phyloP scores from a whole-genome alignment of 2,888 invertebrate genomes.

The Lasioglossum lativentre region DNA sequence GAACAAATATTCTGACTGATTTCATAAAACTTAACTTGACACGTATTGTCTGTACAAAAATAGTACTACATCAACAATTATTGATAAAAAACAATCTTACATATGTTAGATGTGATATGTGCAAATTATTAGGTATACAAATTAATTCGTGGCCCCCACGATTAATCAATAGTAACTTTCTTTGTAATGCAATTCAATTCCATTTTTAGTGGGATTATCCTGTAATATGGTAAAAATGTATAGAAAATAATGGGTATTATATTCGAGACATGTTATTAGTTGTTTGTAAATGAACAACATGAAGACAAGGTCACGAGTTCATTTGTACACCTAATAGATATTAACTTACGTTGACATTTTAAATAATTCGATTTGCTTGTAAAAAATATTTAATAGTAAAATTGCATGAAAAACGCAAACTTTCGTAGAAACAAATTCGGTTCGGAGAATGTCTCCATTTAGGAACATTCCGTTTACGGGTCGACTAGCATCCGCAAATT shows the following conservation, averaged over 20 bases:
- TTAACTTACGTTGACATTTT: not conserved
- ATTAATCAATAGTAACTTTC: too few species aligned
- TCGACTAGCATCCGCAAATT: slow-evolving; percentile 74
- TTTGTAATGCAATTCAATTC: too few species aligned
- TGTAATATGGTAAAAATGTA: too few species aligned
- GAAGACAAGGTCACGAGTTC: too few species aligned
- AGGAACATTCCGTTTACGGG: slow-evolving; percentile 56
- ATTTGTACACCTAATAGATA: too few species aligned
- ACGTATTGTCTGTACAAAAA: too few species aligned
- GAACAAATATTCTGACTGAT: too few species aligned
- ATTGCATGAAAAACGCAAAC: not conserved
- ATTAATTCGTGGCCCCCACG: not conserved
- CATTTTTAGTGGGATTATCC: not conserved
- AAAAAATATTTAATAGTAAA: not conserved
- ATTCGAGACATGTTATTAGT: not conserved
- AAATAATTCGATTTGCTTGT: not conserved
- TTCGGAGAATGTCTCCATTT: slow-evolving; percentile 12
- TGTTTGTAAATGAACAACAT: too few species aligned
- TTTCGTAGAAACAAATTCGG: slow-evolving; percentile 8
- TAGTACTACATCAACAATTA: too few species aligned
- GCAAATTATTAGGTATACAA: not conserved
- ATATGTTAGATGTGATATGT: too few species aligned
- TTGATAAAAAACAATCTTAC: too few species aligned
- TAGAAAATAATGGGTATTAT: not conserved
- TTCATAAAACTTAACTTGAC: too few species aligned